Conservation (phyloP, 2,113 vertebrate species). For the Regulus satrapa region DNA sequence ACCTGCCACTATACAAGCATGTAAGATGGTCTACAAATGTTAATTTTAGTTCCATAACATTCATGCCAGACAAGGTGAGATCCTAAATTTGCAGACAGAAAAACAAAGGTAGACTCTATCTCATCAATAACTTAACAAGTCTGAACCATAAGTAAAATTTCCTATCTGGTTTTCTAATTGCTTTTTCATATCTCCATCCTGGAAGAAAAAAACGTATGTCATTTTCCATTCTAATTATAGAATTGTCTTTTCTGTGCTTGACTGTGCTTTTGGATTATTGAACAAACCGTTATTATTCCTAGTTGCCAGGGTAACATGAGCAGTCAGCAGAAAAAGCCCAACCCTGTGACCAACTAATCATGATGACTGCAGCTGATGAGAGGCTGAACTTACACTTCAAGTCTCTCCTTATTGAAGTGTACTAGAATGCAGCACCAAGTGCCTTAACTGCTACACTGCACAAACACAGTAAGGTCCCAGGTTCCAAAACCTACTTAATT, state of each 20-base stretch:
- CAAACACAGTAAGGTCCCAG: neutral
- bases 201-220: neutral
- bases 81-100: neutral
- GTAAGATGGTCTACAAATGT: neutral
- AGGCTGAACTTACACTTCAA: neutral
- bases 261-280: neutral
- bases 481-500: neutral
- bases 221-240: constrained; percentile 23
- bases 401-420: neutral
- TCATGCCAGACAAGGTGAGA: neutral
- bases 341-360: neutral
- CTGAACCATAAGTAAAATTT: neutral
- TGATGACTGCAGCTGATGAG: neutral
- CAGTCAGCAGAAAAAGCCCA: neutral
- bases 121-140: neutral
- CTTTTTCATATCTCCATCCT: neutral
- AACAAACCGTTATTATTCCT: neutral
- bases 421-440: neutral
- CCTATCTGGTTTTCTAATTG: neutral
- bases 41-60: neutral
- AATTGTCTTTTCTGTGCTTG: neutral
- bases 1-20: neutral
- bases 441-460: neutral
- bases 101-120: neutral
- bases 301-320: neutral